A percentile compares a stretch with the other conserved stretches of the same genome.
These are phyloP conservation scores for Sphaeramia orbicularis DNA, from an alignment of 2,797 vertebrate species.

Conservation along the genomic window DNA sequence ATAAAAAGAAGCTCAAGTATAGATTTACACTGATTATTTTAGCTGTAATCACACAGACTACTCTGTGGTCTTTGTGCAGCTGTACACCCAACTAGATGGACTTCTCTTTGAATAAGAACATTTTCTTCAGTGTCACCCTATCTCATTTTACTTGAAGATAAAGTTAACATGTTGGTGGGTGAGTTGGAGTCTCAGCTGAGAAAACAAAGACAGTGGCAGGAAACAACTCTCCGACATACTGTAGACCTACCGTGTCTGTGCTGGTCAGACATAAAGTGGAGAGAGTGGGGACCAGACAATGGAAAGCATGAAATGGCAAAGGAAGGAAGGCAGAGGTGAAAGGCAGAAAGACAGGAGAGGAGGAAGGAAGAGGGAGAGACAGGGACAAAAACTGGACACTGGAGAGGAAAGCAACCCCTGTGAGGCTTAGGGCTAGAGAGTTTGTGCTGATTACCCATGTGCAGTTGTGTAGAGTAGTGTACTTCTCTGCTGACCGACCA, in stretches of 20 bases:
- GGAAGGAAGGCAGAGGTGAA: conserved; percentile 72
- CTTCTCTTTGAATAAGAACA: not conserved
- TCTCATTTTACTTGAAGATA: no score
- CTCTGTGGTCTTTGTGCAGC: not conserved
- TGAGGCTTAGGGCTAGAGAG: conserved; percentile 28
- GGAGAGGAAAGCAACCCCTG: conserved; percentile 49
- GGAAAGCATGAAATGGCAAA: conserved; percentile 25
- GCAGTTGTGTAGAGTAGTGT: conserved; percentile 17
- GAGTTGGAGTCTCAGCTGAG: conserved; percentile 6
- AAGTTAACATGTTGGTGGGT: not conserved
- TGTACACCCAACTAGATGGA: not conserved
- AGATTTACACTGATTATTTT: not conserved
- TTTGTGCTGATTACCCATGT: conserved; percentile 27
- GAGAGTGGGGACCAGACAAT: conserved; percentile 34
- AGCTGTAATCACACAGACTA: no score
- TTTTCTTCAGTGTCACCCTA: no score
- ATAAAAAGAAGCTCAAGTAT: not conserved
- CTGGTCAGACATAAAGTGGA: conserved; percentile 23
- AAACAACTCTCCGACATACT: conserved; percentile 24
- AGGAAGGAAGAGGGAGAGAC: conserved; percentile 72
- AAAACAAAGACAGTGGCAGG: conserved; percentile 17
- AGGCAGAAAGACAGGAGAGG: conserved; percentile 50
- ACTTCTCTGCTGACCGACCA: not conserved
- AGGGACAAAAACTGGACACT: conserved; percentile 44
- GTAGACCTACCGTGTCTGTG: conserved; percentile 17